Base-by-base conservation (phyloP, 2,797 vertebrate species). In the Babyrousa celebensis region DNA sequence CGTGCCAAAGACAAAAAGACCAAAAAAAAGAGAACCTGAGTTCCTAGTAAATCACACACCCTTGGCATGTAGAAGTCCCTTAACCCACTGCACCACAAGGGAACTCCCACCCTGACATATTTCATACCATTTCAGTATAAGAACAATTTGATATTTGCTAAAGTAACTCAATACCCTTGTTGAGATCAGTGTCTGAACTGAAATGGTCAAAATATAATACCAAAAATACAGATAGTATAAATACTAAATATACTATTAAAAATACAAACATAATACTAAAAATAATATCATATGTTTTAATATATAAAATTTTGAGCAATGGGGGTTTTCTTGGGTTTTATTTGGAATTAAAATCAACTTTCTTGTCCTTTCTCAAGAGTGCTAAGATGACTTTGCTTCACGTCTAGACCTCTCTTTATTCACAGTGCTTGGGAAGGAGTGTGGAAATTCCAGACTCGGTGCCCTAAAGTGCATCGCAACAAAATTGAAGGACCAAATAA, bases 41-140 rank as follows among this genome's bases (percentile, higher is more conserved):
- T 36, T 36, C 36, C 36, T 36, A 36, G 36, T 36, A 36, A 36
- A 36, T 36, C 36, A 36, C 36, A 36, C 36, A 36, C 36, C 36
- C 36, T 36, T 36, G 36, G 36, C 36, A 36, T 36, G 36, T 36
- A 36, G 36, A 36, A 36, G 36, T 36, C 36, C 36, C 36, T 36
- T 36, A 36, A 36, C 36, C 36, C 36, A 36, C 36, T 36, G 36
- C 36, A 36, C 36, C 36, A 36, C 36, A 36, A 36, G 36, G 36
- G 36, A 36, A 36, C 36, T 36, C 36, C 36, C 36, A 36, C 36
- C 36, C 65, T 80, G 43, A 88, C 12, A 79, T 62, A 80, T 65
- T 80, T 65, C 82, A 80, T 80, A 93, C 8, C 74, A 87, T 54
- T 93, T 80, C 80, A 94, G 25, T 43, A 68, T 80, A 72, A 65